Evolutionary conservation across 1,140 invertebrate species (phyloP), one percentile per base, ranked within the genome.

Genomic region (Andricus grossulariae): DNA sequence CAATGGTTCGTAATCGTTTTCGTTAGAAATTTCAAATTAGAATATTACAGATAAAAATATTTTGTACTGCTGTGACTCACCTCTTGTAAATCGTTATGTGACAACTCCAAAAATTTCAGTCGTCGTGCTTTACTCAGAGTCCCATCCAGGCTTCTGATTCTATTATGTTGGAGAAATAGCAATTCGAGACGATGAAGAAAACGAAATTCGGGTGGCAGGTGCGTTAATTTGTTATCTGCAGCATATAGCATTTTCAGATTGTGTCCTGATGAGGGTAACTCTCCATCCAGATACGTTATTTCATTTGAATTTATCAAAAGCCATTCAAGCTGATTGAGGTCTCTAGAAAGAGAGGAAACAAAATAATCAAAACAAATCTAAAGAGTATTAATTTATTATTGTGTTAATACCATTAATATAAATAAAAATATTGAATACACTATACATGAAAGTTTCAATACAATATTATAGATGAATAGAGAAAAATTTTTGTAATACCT

Each of bases 221-320:
- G 93, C 74, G 94, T 93, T 60, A 97, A 79, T 55, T 93, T 92
- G 84, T 97, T 97, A 82, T 95, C 92, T 12, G 93, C 94, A 1
- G 94, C 94, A 83, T 96, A 94, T 1, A 97, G 92, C 79, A 95
- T 92, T 18, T 92, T 92, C 4, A 96, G 85, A 84, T 93, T 94
- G 92, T 94, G 91, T 89, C 94, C 91, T 91, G 91, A 87, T 75
- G 88, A 90, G 12, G 96, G 96, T 77, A 97, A 86, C 89, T 97
- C 94, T 32, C 94, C 94, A 19, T 97, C 95, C 76, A 97, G 90
- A 15, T 93, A 93, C 71, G 93, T 93, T 49, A 97, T 90, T 70
- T 95, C 92, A 86, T 97, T 97, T 19, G 93, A 92, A 86, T 96
- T 96, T 39, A 96, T 93, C 73, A 96, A 94, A 51, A 97, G 92